These are phyloP conservation scores for Spicauda simplicius DNA, from an alignment of 2,888 invertebrate genomes.

Conservation along the genomic window DNA sequence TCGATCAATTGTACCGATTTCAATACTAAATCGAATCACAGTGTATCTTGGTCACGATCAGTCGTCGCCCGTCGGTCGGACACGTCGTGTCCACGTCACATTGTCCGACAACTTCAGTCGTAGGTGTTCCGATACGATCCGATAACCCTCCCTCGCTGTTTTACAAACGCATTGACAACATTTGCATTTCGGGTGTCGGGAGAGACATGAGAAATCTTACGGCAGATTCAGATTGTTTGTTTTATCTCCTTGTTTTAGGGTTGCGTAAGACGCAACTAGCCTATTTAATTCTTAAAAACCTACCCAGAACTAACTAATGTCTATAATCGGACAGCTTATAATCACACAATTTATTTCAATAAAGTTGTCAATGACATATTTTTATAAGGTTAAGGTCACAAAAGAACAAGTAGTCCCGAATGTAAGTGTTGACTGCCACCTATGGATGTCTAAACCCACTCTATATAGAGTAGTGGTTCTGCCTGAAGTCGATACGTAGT, in stretches of 20 bases:
- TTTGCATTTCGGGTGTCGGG: conserved; percentile 69
- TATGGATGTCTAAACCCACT: too few species aligned
- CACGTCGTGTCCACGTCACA: conserved; percentile 51
- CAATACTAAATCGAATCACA: conserved; percentile 64
- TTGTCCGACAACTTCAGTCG: conserved; percentile 48
- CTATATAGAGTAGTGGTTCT: too few species aligned
- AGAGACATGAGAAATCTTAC: conserved; percentile 55
- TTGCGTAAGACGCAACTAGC: too few species aligned
- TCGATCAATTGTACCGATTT: conserved; percentile 59
- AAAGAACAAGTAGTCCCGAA: too few species aligned
- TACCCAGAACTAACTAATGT: too few species aligned
- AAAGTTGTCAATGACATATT: too few species aligned
- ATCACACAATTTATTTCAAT: too few species aligned
- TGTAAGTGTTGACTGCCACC: too few species aligned
- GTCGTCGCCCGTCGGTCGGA: conserved; percentile 58
- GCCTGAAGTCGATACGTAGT: too few species aligned
- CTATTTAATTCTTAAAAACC: too few species aligned
- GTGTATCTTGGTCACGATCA: conserved; percentile 73
- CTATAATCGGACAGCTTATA: too few species aligned
- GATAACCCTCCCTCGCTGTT: conserved; percentile 61
- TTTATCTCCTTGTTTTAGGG: not conserved
- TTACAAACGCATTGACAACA: conserved; percentile 65
- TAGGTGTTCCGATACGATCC: conserved; percentile 54
- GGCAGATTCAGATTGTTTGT: conserved; percentile 13
- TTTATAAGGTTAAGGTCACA: too few species aligned